A percentile compares a stretch with the other conserved stretches of the same genome.
Conservation (phyloP, 23 tunicate species). For the Phallusia fumigata region DNA sequence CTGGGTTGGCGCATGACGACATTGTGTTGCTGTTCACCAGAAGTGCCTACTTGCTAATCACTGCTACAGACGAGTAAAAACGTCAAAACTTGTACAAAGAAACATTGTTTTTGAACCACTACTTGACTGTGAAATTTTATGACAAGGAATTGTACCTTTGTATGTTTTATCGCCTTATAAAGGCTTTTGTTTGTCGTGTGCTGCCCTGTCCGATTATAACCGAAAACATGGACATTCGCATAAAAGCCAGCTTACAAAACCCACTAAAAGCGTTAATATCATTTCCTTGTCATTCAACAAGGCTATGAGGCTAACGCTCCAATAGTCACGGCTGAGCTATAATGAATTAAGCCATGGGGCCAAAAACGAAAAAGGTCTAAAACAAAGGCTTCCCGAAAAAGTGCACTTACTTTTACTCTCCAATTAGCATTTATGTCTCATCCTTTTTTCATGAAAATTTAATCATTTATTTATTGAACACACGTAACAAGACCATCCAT, state of each 20-base stretch:
- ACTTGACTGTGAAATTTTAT: not conserved
- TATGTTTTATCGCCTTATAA: not conserved
- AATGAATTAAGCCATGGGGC: too few relatives aligned
- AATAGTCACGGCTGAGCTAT: too few relatives aligned
- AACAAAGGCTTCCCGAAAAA: too few relatives aligned
- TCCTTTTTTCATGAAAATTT: too few relatives aligned
- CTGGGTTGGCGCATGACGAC: not conserved
- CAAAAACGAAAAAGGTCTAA: too few relatives aligned
- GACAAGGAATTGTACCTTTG: not conserved
- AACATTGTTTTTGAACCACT: not conserved
- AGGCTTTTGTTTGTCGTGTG: not conserved
- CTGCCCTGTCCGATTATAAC: not conserved
- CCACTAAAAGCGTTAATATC: too few relatives aligned
- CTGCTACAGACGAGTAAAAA: not conserved
- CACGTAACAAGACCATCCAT: too few relatives aligned
- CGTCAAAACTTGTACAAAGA: constrained; percentile 4
- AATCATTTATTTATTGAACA: too few relatives aligned
- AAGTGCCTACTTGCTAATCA: constrained; percentile 1
- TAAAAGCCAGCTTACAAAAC: too few relatives aligned
- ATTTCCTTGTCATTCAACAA: not conserved
- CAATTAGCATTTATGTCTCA: too few relatives aligned
- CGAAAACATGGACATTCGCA: not conserved
- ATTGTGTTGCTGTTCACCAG: not conserved
- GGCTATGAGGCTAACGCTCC: not conserved
- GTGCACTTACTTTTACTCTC: too few relatives aligned